Evolutionary conservation across 2,113 vertebrate species (phyloP).

Genomic region (Rhodinocichla rosea): DNA sequence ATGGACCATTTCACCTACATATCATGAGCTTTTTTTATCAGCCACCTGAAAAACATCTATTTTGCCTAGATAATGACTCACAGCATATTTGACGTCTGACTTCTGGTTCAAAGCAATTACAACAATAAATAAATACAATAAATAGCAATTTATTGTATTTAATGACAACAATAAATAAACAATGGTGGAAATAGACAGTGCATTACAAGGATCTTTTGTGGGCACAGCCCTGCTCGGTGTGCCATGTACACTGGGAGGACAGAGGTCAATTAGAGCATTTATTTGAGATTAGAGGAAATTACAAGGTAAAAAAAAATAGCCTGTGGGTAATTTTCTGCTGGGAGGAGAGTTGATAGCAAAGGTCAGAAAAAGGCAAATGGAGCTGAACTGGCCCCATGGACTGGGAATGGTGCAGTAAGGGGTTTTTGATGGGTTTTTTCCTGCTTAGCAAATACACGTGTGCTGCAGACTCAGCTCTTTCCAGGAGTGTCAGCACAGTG

Average conservation of each 20-base stretch:
- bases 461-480: conserved; percentile 15
- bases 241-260: neutral
- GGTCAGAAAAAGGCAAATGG: neutral
- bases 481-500: neutral
- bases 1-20: neutral
- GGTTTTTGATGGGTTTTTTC: neutral
- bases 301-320: neutral
- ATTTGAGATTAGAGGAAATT: neutral
- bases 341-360: neutral
- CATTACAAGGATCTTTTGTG: neutral
- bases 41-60: neutral
- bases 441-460: neutral
- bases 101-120: neutral
- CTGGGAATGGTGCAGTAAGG: neutral
- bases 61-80: neutral
- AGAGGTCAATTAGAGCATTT: neutral
- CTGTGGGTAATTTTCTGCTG: neutral
- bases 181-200: neutral
- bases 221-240: neutral
- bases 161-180: neutral
- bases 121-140: neutral
- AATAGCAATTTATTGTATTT: neutral
- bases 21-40: neutral
- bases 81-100: neutral
- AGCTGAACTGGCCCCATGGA: neutral